Percentiles rank a stretch among this genome's conserved stretches.
Evolutionary conservation across 1,140 invertebrate species (phyloP).

Genomic region (Halictus rubicundus): DNA sequence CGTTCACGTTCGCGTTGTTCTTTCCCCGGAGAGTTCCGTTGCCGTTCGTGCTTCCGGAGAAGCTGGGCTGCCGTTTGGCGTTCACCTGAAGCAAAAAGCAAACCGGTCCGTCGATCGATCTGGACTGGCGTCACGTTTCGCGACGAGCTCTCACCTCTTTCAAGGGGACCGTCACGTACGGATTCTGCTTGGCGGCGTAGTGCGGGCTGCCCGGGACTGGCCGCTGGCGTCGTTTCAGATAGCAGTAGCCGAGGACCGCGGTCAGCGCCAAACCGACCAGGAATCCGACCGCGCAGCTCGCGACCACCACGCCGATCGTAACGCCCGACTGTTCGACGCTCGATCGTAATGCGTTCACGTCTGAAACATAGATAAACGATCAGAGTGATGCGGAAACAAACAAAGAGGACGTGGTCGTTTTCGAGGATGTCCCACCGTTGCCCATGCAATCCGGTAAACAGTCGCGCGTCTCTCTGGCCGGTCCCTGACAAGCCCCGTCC

Average conservation of each 20-base stretch:
- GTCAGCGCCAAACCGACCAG: slow-evolving; percentile 77
- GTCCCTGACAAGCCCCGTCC: slow-evolving; percentile 84
- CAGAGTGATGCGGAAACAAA: too few species aligned
- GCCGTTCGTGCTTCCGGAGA: slow-evolving; percentile 78
- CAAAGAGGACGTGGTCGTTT: too few species aligned
- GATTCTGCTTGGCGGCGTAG: slow-evolving; percentile 91
- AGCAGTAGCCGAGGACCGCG: slow-evolving; percentile 75
- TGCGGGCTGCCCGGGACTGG: slow-evolving; percentile 86
- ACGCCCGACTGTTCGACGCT: slow-evolving; percentile 78
- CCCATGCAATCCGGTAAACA: slow-evolving; percentile 81
- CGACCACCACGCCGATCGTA: slow-evolving; percentile 81
- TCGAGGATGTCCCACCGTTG: too few species aligned
- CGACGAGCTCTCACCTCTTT: slow-evolving; percentile 88
- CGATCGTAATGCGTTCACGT: slow-evolving; percentile 73
- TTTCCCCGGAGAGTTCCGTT: slow-evolving; percentile 83
- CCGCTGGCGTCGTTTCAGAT: slow-evolving; percentile 77
- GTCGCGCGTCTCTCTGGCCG: slow-evolving; percentile 83
- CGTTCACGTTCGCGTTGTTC: slow-evolving; percentile 84
- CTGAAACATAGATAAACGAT: slow-evolving; percentile 46
- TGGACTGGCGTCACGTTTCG: too few species aligned
- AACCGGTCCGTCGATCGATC: too few species aligned
- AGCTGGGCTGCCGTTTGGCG: slow-evolving; percentile 78
- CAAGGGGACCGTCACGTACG: slow-evolving; percentile 90
- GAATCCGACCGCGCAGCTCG: slow-evolving; percentile 81
- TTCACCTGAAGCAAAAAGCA: slow-evolving; percentile 65